Conservation (phyloP, 2,113 vertebrate genomes). For the Tangachromis dhanisi region DNA sequence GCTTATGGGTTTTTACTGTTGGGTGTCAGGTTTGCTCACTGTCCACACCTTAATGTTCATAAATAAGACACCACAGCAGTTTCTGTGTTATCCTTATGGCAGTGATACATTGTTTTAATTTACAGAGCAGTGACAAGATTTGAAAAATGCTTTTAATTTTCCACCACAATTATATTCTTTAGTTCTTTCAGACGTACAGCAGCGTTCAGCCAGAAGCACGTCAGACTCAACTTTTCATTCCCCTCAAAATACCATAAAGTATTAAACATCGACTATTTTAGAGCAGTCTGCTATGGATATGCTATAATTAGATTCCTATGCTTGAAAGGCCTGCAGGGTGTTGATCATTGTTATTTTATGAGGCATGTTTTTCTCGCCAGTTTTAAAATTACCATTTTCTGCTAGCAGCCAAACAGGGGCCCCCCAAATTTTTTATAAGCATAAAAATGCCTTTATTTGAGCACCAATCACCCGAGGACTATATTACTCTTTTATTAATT, state of each 20-base stretch:
- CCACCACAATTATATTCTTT: background rate
- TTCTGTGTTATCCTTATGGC: background rate
- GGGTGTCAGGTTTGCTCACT: background rate
- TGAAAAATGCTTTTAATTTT: constrained; percentile 43
- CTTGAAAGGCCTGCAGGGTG: constrained; percentile 34
- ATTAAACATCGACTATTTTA: constrained; percentile 25
- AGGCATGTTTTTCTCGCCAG: constrained; percentile 15
- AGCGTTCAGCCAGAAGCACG: background rate
- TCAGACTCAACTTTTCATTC: background rate
- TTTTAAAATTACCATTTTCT: background rate
- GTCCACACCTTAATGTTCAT: background rate
- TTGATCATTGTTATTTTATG: constrained; percentile 58
- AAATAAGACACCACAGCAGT: background rate
- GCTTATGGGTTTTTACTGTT: background rate
- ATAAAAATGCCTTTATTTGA: background rate
- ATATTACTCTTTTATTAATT: background rate
- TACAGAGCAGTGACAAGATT: background rate
- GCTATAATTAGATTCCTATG: constrained; percentile 51
- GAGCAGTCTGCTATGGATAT: constrained; percentile 15
- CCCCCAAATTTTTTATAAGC: background rate
- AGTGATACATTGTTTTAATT: constrained; percentile 37
- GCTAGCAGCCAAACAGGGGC: background rate
- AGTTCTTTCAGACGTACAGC: background rate
- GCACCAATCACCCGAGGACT: background rate
- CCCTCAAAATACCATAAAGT: constrained; percentile 16